Evolutionary conservation across 2,797 vertebrate genomes (phyloP).

Genomic region (Catharus ustulatus): DNA sequence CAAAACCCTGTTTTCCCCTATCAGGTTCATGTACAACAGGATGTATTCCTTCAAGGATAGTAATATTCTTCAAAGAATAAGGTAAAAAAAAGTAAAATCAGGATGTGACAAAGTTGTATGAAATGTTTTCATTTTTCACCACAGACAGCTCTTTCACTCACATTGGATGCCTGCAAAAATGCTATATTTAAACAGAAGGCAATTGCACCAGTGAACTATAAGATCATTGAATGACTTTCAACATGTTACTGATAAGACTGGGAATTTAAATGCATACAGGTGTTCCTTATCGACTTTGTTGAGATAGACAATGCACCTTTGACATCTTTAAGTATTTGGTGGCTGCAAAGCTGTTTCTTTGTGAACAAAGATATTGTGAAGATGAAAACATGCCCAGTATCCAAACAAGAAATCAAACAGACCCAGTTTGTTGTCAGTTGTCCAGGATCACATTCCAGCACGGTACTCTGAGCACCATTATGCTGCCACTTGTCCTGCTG

Average conservation of each 20-base stretch:
- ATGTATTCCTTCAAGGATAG: neutral
- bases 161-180: neutral
- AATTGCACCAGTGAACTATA: neutral
- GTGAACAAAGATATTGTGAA: neutral
- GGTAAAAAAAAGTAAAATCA: neutral
- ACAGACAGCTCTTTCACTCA: neutral
- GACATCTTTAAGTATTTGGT: neutral
- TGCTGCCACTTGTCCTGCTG: conserved; percentile 23
- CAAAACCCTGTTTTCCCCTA: neutral
- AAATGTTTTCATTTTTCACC: neutral
- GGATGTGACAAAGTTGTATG: neutral
- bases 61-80: neutral
- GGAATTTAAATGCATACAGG: neutral
- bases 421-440: neutral
- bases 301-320: neutral
- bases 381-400: neutral
- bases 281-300: neutral
- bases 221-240: neutral
- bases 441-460: conserved; percentile 1
- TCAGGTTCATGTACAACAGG: neutral
- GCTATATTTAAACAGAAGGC: neutral
- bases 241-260: neutral
- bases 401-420: neutral
- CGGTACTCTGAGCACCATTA: neutral
- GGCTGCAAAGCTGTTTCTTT: neutral